phyloP scores from a whole-genome alignment of 2,797 vertebrate species.

The Phataginus tetradactyla region DNA sequence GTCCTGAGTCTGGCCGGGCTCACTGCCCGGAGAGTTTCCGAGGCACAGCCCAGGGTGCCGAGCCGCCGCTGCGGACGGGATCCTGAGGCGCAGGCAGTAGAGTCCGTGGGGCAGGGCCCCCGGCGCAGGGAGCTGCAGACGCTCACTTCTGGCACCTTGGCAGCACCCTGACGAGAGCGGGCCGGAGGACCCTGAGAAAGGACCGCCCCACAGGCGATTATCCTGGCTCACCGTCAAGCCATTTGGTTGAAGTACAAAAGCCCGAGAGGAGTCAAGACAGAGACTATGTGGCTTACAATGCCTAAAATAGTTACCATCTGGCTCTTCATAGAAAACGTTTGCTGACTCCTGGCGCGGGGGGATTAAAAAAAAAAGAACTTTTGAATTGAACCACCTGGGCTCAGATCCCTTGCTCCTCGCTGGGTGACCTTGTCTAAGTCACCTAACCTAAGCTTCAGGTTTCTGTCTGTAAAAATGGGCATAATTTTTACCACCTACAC shows the following conservation, averaged over 20 bases:
- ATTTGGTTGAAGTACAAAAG: not conserved
- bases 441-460: not conserved
- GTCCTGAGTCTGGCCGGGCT: not conserved
- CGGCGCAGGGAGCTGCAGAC: not conserved
- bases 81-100: not conserved
- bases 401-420: not conserved
- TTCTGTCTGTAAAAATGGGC: not conserved
- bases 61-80: not conserved
- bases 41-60: too few relatives aligned
- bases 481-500: not conserved
- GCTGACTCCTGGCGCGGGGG: too few relatives aligned
- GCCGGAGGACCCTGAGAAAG: not conserved
- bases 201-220: fast-evolving
- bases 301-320: not conserved
- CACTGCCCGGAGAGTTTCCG: not conserved
- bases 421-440: not conserved
- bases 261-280: not conserved
- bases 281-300: not conserved
- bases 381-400: not conserved
- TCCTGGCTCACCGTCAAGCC: not conserved
- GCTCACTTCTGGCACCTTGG: not conserved
- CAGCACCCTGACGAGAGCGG: not conserved
- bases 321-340: not conserved
- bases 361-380: not conserved
- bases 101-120: not conserved